These are phyloP conservation scores for Thryonomys swinderianus DNA, from an alignment of 2,113 vertebrate species.

Conservation along the genomic window DNA sequence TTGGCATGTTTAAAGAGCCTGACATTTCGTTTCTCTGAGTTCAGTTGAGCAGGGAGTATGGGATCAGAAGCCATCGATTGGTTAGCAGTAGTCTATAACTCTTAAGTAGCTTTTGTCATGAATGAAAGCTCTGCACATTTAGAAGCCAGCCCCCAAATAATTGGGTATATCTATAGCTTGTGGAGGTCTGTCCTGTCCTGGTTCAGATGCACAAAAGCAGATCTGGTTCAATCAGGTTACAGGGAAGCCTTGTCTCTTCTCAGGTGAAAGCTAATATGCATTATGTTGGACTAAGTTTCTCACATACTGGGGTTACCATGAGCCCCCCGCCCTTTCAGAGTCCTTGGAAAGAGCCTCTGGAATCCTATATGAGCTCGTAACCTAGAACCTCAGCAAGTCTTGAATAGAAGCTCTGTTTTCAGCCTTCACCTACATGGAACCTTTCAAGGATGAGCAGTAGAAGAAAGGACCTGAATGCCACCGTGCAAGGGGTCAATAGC, in stretches of 20 bases:
- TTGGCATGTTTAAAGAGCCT: conserved; percentile 74
- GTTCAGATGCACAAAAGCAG: not conserved
- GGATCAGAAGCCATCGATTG: conserved; percentile 65
- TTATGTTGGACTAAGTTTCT: not conserved
- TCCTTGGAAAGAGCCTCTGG: not conserved
- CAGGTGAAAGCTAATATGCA: not conserved
- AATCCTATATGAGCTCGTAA: not conserved
- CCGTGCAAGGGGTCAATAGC: not conserved
- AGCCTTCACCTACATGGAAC: not conserved
- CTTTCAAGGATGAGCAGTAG: not conserved
- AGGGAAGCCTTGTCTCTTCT: not conserved
- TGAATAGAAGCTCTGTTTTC: not conserved
- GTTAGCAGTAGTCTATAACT: conserved; percentile 60
- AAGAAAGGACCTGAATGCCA: not conserved
- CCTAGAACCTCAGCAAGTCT: not conserved
- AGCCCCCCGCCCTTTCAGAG: not conserved
- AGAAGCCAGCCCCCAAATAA: conserved; percentile 43
- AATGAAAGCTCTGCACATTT: conserved; percentile 26
- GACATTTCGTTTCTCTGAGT: conserved; percentile 69
- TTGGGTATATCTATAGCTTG: not conserved
- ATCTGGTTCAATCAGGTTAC: not conserved
- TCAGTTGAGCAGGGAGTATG: conserved; percentile 67
- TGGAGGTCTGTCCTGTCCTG: not conserved
- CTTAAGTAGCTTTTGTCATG: conserved; percentile 54
- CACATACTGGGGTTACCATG: not conserved